phyloP scores from a whole-genome alignment of 2,888 invertebrate species.

The Seira ritae region DNA sequence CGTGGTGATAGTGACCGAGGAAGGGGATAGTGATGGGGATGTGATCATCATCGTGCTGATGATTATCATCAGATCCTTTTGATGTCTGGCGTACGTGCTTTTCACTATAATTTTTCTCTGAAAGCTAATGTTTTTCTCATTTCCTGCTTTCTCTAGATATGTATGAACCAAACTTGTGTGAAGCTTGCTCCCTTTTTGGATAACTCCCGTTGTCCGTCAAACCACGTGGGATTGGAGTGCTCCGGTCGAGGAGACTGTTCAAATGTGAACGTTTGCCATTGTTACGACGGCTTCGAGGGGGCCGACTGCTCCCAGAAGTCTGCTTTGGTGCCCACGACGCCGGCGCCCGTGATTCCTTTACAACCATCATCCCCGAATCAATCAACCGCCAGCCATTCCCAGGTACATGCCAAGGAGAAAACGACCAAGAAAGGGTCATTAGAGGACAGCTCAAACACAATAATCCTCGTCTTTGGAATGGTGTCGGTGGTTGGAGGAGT shows the following conservation, averaged over 20 bases:
- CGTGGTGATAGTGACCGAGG: slow-evolving; percentile 38
- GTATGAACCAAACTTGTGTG: slow-evolving; percentile 95
- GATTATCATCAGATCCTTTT: too few relatives aligned
- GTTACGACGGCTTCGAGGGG: slow-evolving; percentile 91
- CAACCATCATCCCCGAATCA: slow-evolving; percentile 39
- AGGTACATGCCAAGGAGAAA: slow-evolving; percentile 56
- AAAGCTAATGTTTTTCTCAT: slow-evolving; percentile 1
- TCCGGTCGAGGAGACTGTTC: slow-evolving; percentile 97
- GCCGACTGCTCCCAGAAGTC: slow-evolving; percentile 89
- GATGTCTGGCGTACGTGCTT: too few relatives aligned
- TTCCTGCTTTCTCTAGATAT: slow-evolving; percentile 80
- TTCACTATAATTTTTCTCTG: slow-evolving; percentile 21
- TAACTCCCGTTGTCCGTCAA: slow-evolving; percentile 92
- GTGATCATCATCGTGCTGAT: too few relatives aligned
- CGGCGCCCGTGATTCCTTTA: slow-evolving; percentile 73
- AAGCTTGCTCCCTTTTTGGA: slow-evolving; percentile 90
- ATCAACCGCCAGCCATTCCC: slow-evolving; percentile 44
- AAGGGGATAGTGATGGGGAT: too few relatives aligned
- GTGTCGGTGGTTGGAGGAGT: slow-evolving; percentile 99
- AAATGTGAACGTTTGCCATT: slow-evolving; percentile 93
- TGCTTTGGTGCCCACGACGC: slow-evolving; percentile 76
- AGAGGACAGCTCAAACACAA: slow-evolving; percentile 98
- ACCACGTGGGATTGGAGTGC: slow-evolving; percentile 92
- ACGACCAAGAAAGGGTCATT: slow-evolving; percentile 80
- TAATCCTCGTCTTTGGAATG: slow-evolving; percentile 97